Evolutionary conservation across 35 echinoderm and acorn worm species (phyloP), one percentile per base, ranked within the genome.

Genomic region (Hemicentrotus pulcherrimus): DNA sequence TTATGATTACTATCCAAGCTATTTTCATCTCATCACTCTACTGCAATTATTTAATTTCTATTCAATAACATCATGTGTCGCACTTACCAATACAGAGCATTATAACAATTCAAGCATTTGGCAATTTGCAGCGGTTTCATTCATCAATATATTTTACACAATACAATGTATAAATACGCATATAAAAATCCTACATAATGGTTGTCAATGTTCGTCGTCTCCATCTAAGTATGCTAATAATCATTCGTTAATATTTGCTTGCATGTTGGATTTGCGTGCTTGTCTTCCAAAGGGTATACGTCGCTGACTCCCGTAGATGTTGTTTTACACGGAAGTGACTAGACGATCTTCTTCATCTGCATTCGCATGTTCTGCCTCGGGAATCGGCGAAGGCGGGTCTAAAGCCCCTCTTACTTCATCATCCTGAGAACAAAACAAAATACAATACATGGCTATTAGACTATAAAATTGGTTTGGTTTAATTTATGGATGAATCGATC

Each of bases 301-400:
- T 78, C 65, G 65, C 65, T 28, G 65, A 78, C 65, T n/a, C 65
- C 24, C 5, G 0, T 4, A 0, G 19, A 9, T 90, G 88, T 18
- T 41, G 32, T 18, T 93, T n/a, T 41, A 93, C 45, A 93, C 91
- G 4, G 91, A 93, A 18, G 91, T 93, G 48, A 93, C 91, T 13
- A 93, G 48, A 31, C 48, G 45, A 14, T 93, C 91, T 14, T 58
- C 91, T 48, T 93, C 88, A 47, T 90, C 46, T 47, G 16, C 46
- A 90, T 47, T 18, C 32, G n/a, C 32, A 47, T 90, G 16, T 19
- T 90, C 46, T 93, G 45, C 15, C 48, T 93, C 91, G 16, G 48
- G 91, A n/a, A 31, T 58, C 48, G 46, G 30, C 30, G 91, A 58
- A 31, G 46, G 91, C 16, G 91, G 45, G 8, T 93, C 30, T 31